Conservation (phyloP, 2,888 invertebrate species). For the Hypolimnas misippus region DNA sequence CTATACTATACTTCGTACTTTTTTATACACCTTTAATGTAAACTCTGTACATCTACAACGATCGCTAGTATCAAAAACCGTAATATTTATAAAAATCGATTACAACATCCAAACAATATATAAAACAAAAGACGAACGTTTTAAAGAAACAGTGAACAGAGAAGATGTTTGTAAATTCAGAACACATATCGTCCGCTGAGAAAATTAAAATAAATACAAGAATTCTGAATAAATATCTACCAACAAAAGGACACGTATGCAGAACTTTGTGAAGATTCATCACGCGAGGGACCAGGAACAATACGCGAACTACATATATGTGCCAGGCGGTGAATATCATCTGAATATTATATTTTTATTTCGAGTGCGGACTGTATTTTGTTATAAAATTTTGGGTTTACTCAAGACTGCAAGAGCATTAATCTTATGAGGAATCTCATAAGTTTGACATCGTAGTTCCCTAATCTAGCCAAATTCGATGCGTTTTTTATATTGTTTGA, state of each 20-base stretch:
- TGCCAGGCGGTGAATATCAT: not conserved
- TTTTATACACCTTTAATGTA: no score
- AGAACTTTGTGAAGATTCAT: constrained; percentile 9
- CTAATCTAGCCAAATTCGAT: no score
- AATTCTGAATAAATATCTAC: constrained; percentile 5
- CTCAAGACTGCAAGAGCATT: no score
- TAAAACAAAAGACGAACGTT: not conserved
- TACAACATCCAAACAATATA: not conserved
- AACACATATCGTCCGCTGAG: constrained; percentile 2
- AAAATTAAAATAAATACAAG: constrained; percentile 13
- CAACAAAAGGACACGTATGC: constrained; percentile 12
- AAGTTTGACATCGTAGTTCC: no score
- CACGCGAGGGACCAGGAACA: not conserved
- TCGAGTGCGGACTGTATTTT: not conserved
- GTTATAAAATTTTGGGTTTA: not conserved
- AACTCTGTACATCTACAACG: no score
- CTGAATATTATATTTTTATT: not conserved
- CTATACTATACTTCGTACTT: no score
- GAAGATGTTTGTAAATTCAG: constrained; percentile 7
- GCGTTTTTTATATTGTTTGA: no score
- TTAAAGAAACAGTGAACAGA: not conserved
- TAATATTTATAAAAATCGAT: no score
- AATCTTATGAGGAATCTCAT: no score
- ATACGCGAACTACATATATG: no score
- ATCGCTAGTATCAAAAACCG: no score